phyloP scores from a whole-genome alignment of 2,888 invertebrate genomes.

The Eupithecia vulgata region DNA sequence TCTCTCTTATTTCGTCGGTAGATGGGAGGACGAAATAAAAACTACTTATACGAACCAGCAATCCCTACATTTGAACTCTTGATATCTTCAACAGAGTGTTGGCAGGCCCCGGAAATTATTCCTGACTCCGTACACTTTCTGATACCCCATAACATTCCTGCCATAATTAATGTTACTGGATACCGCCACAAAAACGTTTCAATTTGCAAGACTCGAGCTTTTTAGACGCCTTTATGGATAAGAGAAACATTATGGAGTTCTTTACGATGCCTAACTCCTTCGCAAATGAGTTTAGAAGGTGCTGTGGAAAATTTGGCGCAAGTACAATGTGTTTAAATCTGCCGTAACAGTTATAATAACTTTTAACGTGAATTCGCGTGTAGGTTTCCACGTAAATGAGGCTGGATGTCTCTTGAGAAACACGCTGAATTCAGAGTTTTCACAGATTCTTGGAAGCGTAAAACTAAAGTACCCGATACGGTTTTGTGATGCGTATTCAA shows the following conservation, averaged over 20 bases:
- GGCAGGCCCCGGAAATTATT: not conserved
- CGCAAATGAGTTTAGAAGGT: constrained; percentile 19
- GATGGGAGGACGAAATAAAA: too few species aligned
- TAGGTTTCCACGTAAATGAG: constrained; percentile 8
- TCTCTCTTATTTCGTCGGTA: too few species aligned
- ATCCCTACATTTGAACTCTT: not conserved
- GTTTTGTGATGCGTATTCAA: constrained; percentile 13
- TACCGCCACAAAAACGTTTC: constrained; percentile 34
- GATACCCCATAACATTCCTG: constrained; percentile 29
- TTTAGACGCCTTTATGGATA: constrained; percentile 18
- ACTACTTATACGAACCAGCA: not conserved
- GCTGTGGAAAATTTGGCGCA: constrained; percentile 16
- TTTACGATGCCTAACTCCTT: constrained; percentile 17
- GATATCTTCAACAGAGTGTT: not conserved
- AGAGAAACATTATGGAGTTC: constrained; percentile 26
- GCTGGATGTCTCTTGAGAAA: constrained; percentile 7
- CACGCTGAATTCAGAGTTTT: constrained; percentile 1
- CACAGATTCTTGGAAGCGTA: constrained; percentile 9
- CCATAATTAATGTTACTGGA: constrained; percentile 31
- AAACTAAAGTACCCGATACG: constrained; percentile 13
- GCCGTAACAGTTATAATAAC: constrained; percentile 13
- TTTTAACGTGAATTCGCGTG: constrained; percentile 12
- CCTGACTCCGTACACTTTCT: constrained; percentile 1
- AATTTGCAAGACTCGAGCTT: constrained; percentile 31
- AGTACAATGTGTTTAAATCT: constrained; percentile 21